Base-by-base conservation (phyloP, 2,113 vertebrate species). In the Steatornis caripensis region DNA sequence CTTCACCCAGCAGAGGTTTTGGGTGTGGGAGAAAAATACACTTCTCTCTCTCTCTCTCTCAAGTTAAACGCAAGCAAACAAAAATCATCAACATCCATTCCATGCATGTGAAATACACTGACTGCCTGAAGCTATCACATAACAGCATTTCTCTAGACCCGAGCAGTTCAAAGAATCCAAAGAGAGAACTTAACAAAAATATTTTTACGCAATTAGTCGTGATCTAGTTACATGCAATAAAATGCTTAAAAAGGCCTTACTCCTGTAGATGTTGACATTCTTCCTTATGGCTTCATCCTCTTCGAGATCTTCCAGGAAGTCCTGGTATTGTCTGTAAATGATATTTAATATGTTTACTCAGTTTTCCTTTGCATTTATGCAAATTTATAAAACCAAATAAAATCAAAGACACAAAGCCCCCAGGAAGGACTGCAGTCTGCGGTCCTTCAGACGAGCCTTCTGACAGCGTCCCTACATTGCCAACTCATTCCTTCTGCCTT, bases 221-320 rank as follows among this genome's bases (percentile, higher is more conserved):
- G 74, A 60, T 41, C 46, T 37, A 49, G 23, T 71, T 26, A 39
- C 30, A 61, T 4, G 24, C 12, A 72, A 5, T 14, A 3, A 34
- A 79, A 34, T 5, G 9, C 37, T 46, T 29, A 32, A 41, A 30
- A 37, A 41, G 24, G 54, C 46, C 98, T 98, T 97, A 99, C 99
- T 99, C 98, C 98, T 99, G 93, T 99, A 99, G 97, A 99, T 99
- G 97, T 99, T 99, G 83, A 99, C 62, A 39, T 99, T 99, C 97
- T 99, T 99, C 90, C 99, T 98, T 84, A 99, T 98, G n/a, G 98
- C 89, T 90, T 99, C 99, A 95, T 99, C 99, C 92, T 99, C 99
- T 96, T 99, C 99, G 24, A 99, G 98, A 97, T 99, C 99, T 97
- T 99, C 99, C 92, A 99, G 98, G 98, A 99, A 99, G 96, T 99